Conservation (phyloP, 92 coral and sea anemone species). For the Epizoanthus scotinus region DNA sequence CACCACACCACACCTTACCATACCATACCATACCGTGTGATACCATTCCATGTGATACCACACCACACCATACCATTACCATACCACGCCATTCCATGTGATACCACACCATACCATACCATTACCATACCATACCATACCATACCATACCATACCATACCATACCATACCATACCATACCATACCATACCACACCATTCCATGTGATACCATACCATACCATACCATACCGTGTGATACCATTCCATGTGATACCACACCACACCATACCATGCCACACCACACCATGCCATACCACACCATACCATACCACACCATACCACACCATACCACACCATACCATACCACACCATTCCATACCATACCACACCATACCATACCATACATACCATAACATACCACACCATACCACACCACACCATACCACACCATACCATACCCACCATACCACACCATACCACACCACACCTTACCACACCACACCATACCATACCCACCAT, state of each 20-base stretch:
- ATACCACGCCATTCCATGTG: too few relatives aligned
- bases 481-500: conserved; percentile 21
- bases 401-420: conserved; percentile 13
- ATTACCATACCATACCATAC: too few relatives aligned
- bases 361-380: conserved; percentile 1
- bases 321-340: conserved; percentile 19
- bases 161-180: too few relatives aligned
- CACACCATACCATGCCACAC: conserved; percentile 6
- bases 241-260: neutral
- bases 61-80: too few relatives aligned
- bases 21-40: too few relatives aligned
- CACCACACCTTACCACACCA: neutral
- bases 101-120: too few relatives aligned
- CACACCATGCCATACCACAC: conserved; percentile 7
- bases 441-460: conserved; percentile 14
- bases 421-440: too few relatives aligned
- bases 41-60: too few relatives aligned
- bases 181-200: neutral
- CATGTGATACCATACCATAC: conserved; percentile 13
- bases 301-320: conserved; percentile 25
- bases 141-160: too few relatives aligned
- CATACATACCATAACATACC: neutral
- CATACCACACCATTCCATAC: conserved; percentile 5
- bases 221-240: neutral
- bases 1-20: too few relatives aligned